These are phyloP conservation scores for Zosterops hypoxanthus DNA, from an alignment of 2,113 vertebrate species.

Conservation along the genomic window DNA sequence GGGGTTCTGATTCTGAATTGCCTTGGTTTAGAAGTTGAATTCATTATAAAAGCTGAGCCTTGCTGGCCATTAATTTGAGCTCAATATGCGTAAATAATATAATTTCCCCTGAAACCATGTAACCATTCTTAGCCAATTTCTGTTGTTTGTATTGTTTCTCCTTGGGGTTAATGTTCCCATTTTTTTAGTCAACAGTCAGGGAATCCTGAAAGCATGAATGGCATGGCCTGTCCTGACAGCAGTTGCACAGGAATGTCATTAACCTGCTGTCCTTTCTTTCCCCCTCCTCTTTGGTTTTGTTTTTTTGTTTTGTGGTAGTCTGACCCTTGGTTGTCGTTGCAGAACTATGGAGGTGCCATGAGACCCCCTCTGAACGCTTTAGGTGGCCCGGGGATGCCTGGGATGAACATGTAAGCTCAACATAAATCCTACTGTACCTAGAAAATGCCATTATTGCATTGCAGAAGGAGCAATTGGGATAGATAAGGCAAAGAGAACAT, in stretches of 20 bases:
- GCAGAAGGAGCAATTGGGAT: neutral
- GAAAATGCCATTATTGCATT: neutral
- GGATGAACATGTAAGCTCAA: conserved; percentile 94
- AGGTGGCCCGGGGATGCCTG: conserved; percentile 95
- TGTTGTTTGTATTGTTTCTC: neutral
- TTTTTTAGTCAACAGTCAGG: conserved; percentile 59
- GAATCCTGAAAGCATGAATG: conserved; percentile 69
- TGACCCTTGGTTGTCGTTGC: conserved; percentile 86
- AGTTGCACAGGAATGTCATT: conserved; percentile 76
- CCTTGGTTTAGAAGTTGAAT: neutral
- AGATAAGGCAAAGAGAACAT: neutral
- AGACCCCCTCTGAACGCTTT: conserved; percentile 97
- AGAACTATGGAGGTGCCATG: conserved; percentile 98
- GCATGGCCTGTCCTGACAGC: conserved; percentile 71
- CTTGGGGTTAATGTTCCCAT: neutral
- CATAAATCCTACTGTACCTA: conserved; percentile 11
- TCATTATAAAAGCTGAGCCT: neutral
- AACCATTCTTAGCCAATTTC: neutral
- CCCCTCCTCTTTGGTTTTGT: conserved; percentile 84
- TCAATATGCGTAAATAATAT: neutral
- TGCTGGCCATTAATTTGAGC: neutral
- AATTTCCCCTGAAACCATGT: neutral
- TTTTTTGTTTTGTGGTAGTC: conserved; percentile 88
- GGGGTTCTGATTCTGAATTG: neutral
- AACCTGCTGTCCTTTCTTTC: conserved; percentile 84